These are phyloP conservation scores for Cromileptes altivelis DNA, from an alignment of 2,113 vertebrate genomes.

Conservation along the genomic window DNA sequence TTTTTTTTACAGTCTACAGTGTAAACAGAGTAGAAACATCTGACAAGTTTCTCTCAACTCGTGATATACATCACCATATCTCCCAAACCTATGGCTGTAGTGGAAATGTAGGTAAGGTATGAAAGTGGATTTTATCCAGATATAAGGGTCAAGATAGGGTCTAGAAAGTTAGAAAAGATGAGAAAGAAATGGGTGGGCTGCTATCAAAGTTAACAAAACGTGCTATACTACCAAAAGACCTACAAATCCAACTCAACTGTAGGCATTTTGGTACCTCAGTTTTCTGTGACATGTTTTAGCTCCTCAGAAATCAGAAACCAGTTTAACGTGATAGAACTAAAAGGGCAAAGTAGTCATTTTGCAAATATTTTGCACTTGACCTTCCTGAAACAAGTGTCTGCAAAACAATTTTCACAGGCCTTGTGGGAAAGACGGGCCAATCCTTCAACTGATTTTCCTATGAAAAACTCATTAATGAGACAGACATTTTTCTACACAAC, in stretches of 20 bases:
- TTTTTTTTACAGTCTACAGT: too few species aligned
- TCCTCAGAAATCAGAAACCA: neutral
- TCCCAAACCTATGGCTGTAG: too few species aligned
- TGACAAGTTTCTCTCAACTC: too few species aligned
- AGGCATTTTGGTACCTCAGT: neutral
- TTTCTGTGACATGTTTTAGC: neutral
- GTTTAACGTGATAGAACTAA: neutral
- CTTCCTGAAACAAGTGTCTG: slow-evolving; percentile 13
- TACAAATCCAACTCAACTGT: slow-evolving; percentile 2
- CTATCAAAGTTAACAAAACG: too few species aligned
- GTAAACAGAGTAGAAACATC: too few species aligned
- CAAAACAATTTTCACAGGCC: slow-evolving; percentile 34
- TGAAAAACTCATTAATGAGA: slow-evolving; percentile 62
- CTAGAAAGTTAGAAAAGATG: too few species aligned
- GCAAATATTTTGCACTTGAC: slow-evolving; percentile 22
- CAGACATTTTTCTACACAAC: slow-evolving; percentile 45
- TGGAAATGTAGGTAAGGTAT: too few species aligned
- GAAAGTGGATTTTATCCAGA: too few species aligned
- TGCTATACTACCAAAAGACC: too few species aligned
- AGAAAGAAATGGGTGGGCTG: too few species aligned
- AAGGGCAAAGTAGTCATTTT: neutral
- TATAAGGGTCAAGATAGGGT: too few species aligned
- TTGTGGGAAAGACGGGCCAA: slow-evolving; percentile 11
- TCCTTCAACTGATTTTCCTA: slow-evolving; percentile 48
- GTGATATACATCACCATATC: too few species aligned